Evolutionary conservation across 2,113 vertebrate genomes (phyloP).

Genomic region (Syngnathus floridae): DNA sequence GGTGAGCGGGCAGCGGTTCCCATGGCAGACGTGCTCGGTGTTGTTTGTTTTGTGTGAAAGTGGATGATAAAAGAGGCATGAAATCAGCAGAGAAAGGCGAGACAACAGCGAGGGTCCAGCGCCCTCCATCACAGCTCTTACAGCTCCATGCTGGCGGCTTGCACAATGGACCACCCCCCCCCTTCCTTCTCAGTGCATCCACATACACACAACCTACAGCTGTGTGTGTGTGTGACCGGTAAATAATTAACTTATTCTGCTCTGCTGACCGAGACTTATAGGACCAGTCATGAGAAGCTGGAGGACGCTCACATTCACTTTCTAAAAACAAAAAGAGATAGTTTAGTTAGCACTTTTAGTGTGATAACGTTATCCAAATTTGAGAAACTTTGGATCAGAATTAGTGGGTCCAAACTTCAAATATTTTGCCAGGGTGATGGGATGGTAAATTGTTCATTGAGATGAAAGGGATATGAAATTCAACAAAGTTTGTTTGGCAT

Average conservation of each 20-base stretch:
- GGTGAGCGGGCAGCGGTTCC: conserved; percentile 63
- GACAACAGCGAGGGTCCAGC: conserved; percentile 91
- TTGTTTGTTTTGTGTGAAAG: conserved; percentile 99
- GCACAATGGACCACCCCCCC: conserved; percentile 84
- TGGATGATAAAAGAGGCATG: conserved; percentile 99
- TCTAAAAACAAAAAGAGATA: conserved; percentile 3
- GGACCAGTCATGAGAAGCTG: conserved; percentile 75
- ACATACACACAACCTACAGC: conserved; percentile 70
- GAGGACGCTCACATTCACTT: conserved; percentile 65
- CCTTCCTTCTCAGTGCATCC: conserved; percentile 42
- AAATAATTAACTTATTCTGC: conserved; percentile 99
- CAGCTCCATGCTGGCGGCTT: conserved; percentile 84
- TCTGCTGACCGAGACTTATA: conserved; percentile 88
- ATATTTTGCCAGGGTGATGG: no score
- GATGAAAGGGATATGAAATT: not conserved
- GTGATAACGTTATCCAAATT: no score
- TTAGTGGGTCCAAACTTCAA: no score
- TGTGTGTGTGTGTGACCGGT: conserved; percentile 88
- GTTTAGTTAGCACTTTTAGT: no score
- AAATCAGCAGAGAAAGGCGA: conserved; percentile 98
- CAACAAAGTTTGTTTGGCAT: not conserved
- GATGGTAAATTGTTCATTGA: no score
- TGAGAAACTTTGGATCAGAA: no score
- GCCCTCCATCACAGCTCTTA: conserved; percentile 91
- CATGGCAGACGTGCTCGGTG: conserved; percentile 91